Base-by-base conservation (phyloP, 2,113 vertebrate species). In the Gadus macrocephalus region DNA sequence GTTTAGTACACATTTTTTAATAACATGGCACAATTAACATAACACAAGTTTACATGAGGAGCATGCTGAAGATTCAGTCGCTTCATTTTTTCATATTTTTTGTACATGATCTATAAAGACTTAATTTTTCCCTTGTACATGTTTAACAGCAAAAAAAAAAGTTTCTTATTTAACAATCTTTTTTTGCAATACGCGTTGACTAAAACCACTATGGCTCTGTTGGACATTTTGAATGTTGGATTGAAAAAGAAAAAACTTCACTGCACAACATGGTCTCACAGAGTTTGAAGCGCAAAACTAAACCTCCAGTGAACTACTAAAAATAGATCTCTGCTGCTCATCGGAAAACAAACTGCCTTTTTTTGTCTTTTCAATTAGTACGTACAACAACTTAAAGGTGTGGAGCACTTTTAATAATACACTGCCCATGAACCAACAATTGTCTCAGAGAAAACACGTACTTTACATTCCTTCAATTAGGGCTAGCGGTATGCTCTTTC, bases 1-100 rank as follows among this genome's bases (percentile, higher is more conserved):
- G 15, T n/a, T 95, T 91, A 93, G 94, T 97, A 98, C 95, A 96
- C 95, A 95, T 94, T 97, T 97, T 98, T 98, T 98, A 98, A 98
- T 98, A 96, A 98, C 96, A 97, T 98, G 97, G 95, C 95, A 98
- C 97, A 97, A 95, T 96, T 96, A 96, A 98, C 96, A 97, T 95
- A 93, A 98, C 96, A 98, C 96, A 96, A 94, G 93, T 90, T 94
- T 95, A 95, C 94, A 95, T 94, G 96, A 96, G 93, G 93, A 94
- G 95, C 96, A 98, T 98, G 96, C 96, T 94, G 94, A 94, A 95
- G 93, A 96, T 93, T 94, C 93, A 92, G 94, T 94, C 86, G 92
- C 94, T 95, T 94, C 89, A 91, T 93, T 91, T 88, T 89, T 87
- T 75, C 90, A 71, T 79, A 81, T 81, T 95, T 92, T 95, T 92